A percentile compares a stretch with the other conserved stretches of the same genome.
Evolutionary conservation across 1,140 invertebrate genomes (phyloP).

Genomic region (Yoshiicerus persimilis): DNA sequence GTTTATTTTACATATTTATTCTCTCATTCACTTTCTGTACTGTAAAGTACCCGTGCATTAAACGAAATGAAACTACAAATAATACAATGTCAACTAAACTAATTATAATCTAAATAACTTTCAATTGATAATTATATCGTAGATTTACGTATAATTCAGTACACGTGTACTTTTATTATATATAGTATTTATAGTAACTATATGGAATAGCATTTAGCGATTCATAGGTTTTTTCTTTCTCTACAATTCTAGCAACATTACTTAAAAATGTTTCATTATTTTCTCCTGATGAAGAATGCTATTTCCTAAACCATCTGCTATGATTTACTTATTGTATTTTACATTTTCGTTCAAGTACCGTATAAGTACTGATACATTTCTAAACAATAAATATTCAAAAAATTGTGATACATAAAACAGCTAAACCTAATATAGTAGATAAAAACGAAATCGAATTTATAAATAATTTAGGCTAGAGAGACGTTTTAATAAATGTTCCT

Average conservation of each 20-base stretch:
- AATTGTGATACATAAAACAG: not conserved
- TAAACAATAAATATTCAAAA: not conserved
- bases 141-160: not conserved
- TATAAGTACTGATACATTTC: not conserved
- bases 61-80: not conserved
- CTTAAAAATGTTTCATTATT: not conserved
- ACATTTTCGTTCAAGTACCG: not conserved
- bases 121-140: not conserved
- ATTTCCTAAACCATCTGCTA: not conserved
- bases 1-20: not conserved
- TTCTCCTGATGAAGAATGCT: not conserved
- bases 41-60: not conserved
- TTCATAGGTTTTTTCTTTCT: not conserved
- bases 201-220: not conserved
- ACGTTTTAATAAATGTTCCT: no score
- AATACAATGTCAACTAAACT: not conserved
- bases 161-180: not conserved
- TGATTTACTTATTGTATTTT: not conserved
- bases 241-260: not conserved
- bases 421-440: no score
- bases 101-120: not conserved
- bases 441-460: no score
- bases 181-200: not conserved
- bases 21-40: not conserved
- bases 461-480: no score